Conservation (phyloP, 30 jellyfish, hydroid and myxozoan genomes). For the Hydractinia symbiolongicarpus region DNA sequence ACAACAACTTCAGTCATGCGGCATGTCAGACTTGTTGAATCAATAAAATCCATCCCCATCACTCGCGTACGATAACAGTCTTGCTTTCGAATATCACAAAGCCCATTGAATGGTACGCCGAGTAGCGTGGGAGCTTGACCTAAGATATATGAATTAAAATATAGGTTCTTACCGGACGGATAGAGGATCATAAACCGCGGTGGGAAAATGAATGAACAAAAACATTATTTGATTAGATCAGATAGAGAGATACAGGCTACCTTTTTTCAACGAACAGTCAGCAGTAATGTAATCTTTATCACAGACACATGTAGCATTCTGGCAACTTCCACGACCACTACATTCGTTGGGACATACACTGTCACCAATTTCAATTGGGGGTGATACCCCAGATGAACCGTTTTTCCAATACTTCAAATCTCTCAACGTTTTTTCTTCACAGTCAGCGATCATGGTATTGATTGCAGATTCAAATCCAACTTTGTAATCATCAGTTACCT, state of each 20-base stretch:
- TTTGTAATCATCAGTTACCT: conserved; percentile 13
- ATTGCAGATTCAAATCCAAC: conserved; percentile 31
- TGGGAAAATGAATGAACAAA: too few relatives aligned
- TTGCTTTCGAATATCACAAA: conserved; percentile 67
- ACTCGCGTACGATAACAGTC: conserved; percentile 68
- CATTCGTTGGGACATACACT: conserved; percentile 74
- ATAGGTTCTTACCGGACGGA: not conserved
- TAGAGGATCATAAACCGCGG: too few relatives aligned
- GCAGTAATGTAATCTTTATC: conserved; percentile 52
- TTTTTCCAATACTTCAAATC: conserved; percentile 27
- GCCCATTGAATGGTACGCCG: conserved; percentile 39
- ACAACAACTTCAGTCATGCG: conserved; percentile 50
- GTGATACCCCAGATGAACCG: conserved; percentile 23
- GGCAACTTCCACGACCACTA: conserved; percentile 71
- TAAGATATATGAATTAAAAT: not conserved
- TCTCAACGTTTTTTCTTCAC: conserved; percentile 29
- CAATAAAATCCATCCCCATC: conserved; percentile 62
- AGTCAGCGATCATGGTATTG: conserved; percentile 13
- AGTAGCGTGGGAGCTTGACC: conserved; percentile 45
- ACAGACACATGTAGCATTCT: conserved; percentile 78
- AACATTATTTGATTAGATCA: too few relatives aligned
- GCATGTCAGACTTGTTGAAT: conserved; percentile 46
- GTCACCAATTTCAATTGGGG: conserved; percentile 69
- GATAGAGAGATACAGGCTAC: not conserved
- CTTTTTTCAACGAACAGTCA: conserved; percentile 65